Base-by-base conservation (phyloP, 2,797 vertebrate species). In the Myripristis jacobus region DNA sequence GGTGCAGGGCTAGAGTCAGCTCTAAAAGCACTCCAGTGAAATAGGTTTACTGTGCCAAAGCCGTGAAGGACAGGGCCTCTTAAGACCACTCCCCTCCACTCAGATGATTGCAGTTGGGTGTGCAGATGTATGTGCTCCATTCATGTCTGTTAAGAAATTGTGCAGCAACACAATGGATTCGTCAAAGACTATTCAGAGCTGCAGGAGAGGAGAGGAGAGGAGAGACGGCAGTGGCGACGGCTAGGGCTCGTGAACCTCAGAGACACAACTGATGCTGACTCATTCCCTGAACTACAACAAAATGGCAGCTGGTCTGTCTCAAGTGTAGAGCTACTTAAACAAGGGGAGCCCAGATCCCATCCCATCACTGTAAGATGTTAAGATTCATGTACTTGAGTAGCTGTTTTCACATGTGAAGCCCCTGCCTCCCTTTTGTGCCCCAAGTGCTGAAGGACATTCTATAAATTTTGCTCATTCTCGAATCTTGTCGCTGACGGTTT, bases 1-100 rank as follows among this genome's bases (percentile, higher is more conserved):
- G 84, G 91, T 89, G 71, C 86, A 22, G 84, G 84, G 84, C 90
- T 75, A 53, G 84, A 92, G 89, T 89, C 87, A 36, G 86, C 88
- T 92, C 89, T 93, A 93, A 94, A 95, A 93, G 93, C 91, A 92
- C 92, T 95, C 87, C 87, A 94, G 85, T 76, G 83, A 89, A 93
- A 94, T 93, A 87, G 92, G 86, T 93, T 93, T 91, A 89, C 84
- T 75, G 87, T 91, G 91, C 91, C 91, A 92, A 88, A 84, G 74
- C 88, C 85, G 81, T 92, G 91, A 92, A 92, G 91, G 93, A 91
- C 90, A 74, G 89, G 74, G 83, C 88, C 91, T 92, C 90, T 93
- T 90, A 89, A 89, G 90, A 90, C 88, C 90, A 75, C 87, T 87
- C 87, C 88, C 82, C 71, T 59, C 75, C 81, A 80, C 87, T 88